Base-by-base conservation (phyloP, 2,113 vertebrate genomes). In the Solea solea region DNA sequence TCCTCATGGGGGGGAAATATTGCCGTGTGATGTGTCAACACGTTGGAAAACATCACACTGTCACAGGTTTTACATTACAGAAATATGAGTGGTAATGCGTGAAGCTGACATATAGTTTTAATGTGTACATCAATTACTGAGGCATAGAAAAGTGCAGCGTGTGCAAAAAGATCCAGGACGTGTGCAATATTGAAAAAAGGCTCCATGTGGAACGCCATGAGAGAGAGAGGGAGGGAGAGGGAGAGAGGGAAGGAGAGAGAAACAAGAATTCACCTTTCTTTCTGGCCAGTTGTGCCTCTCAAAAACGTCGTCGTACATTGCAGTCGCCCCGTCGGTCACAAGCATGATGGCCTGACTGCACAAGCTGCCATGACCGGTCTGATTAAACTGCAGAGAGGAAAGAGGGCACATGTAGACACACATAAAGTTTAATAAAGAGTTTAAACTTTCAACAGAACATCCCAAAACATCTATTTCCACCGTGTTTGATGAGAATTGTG, bases 341-440 rank as follows among this genome's bases (percentile, higher is more conserved):
- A 99, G 88, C 98, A 99, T 99, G 81, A 99, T 98, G 64, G 97
- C 98, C 88, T 97, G 98, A 76, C 96, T 99, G 91, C 98, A 99
- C 78, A 96, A 93, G 58, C 98, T 99, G 46, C 98, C 98, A 81
- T 95, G 96, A 53, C 97, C 97, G 0, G 97, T 97, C 80, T 96
- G 95, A 87, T 99, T 99, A 86, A 98, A 98, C 98, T 99, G 84
- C 27, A 73, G 7, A 58, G 12, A 72, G 48, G 60, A 21, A 3
- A 48, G 27, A 34, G 41, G 41, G 8, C 3, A 60, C 9, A 48
- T 72, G 7, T 28, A 48, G 14, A 53, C n/a, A 40, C 13, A 25
- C 8, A 62, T 28, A 74, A 16, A 27, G 16, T 39, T 39, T 2
- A n/a, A n/a, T n/a, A n/a, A n/a, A n/a, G 28, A 55, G 42, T 54